Evolutionary conservation across 2,113 vertebrate species (phyloP).

Genomic region (Alectura lathami): DNA sequence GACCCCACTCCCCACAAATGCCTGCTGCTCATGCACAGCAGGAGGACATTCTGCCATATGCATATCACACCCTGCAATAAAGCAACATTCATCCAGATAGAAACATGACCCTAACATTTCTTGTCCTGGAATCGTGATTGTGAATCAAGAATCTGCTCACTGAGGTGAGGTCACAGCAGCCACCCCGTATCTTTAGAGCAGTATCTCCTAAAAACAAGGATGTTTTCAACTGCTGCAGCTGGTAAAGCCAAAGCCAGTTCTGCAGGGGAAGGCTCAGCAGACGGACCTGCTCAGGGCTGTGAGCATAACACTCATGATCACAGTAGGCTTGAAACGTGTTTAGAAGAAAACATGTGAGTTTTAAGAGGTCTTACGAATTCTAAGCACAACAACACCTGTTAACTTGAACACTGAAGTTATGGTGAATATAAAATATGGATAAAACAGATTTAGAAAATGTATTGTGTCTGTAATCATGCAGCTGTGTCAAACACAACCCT

Average conservation of each 20-base stretch:
- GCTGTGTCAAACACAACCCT: neutral
- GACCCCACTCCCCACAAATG: rapidly evolving
- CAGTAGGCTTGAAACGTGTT: neutral
- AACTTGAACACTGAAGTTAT: neutral
- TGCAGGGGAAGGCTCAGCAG: neutral
- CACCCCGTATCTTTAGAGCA: neutral
- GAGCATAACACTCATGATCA: neutral
- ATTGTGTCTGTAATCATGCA: neutral
- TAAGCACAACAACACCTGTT: rapidly evolving
- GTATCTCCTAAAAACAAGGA: neutral
- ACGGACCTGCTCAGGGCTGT: neutral
- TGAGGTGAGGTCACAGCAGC: neutral
- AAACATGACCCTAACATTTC: neutral
- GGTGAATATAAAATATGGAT: neutral
- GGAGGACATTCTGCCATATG: neutral
- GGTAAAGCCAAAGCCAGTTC: neutral
- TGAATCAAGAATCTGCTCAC: rapidly evolving
- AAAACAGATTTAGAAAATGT: neutral
- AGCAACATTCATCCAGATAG: neutral
- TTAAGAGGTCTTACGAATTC: neutral
- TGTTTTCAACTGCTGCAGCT: neutral
- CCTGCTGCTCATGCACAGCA: rapidly evolving
- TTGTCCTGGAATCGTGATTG: neutral
- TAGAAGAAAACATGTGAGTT: neutral
- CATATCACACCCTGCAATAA: neutral